phyloP scores from a whole-genome alignment of 2,113 vertebrate species.

The Xiphias gladius region DNA sequence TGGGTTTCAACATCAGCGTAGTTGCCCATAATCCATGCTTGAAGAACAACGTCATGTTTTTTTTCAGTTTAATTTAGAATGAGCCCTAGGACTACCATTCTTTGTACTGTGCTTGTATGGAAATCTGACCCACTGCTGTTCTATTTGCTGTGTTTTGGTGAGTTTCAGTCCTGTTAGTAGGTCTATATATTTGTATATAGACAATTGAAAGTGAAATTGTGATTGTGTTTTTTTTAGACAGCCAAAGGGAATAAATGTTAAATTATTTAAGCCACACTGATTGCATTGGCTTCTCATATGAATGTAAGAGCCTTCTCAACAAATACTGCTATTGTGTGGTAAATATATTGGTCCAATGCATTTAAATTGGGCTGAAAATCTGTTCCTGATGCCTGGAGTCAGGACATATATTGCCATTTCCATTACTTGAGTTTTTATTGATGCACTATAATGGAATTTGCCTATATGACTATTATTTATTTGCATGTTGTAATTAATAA shows the following conservation, averaged over 20 bases:
- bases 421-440: conserved; percentile 43
- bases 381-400: conserved; percentile 33
- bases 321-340: conserved; percentile 23
- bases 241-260: conserved; percentile 27
- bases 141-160: neutral
- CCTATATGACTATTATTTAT: conserved; percentile 29
- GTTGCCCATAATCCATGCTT: conserved; percentile 1
- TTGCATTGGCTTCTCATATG: conserved; percentile 24
- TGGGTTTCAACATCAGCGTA: neutral
- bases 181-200: neutral
- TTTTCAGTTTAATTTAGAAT: neutral
- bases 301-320: conserved; percentile 27
- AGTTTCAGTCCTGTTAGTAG: neutral
- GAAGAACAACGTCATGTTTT: conserved; percentile 6
- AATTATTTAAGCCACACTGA: conserved; percentile 39
- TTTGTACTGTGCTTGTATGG: neutral
- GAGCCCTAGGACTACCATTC: neutral
- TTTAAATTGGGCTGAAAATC: conserved; percentile 48
- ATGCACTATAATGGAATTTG: conserved; percentile 48
- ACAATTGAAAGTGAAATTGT: conserved; percentile 24
- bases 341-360: conserved; percentile 38
- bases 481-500: conserved; percentile 18
- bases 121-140: conserved; percentile 27
- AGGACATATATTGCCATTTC: conserved; percentile 39
- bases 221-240: conserved; percentile 30